Conservation (phyloP, 2,888 invertebrate species). For the Lasioglossum pauxillum region DNA sequence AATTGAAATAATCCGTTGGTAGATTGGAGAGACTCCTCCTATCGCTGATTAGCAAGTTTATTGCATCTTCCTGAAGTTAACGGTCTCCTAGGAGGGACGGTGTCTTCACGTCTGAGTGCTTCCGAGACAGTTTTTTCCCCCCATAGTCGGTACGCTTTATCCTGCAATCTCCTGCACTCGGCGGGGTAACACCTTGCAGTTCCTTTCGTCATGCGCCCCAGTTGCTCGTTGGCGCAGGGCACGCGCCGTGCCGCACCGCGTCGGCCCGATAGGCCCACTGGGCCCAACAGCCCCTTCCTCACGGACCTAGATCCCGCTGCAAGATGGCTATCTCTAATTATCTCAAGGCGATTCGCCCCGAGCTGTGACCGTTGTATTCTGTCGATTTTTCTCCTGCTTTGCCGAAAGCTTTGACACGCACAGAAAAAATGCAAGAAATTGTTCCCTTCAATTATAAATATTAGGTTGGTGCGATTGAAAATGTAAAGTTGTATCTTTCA, state of each 20-base stretch:
- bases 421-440: neutral
- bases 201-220: slow-evolving; percentile 55
- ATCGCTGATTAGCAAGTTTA: neutral
- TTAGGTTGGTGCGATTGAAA: neutral
- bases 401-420: neutral
- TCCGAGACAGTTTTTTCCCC: slow-evolving; percentile 38
- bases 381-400: slow-evolving; percentile 41
- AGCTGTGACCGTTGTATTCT: slow-evolving; percentile 72
- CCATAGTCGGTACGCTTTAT: slow-evolving; percentile 62
- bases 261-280: neutral
- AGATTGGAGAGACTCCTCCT: neutral
- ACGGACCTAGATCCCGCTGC: slow-evolving; percentile 62
- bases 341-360: slow-evolving; percentile 66
- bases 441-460: neutral
- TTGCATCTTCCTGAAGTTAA: slow-evolving; percentile 34
- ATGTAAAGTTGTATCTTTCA: too few relatives aligned
- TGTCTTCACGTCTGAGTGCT: slow-evolving; percentile 44
- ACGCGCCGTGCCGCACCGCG: slow-evolving; percentile 37
- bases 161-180: slow-evolving; percentile 71
- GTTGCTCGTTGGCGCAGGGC: slow-evolving; percentile 58
- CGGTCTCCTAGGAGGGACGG: slow-evolving; percentile 41
- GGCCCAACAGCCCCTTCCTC: slow-evolving; percentile 27
- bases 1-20: neutral
- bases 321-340: slow-evolving; percentile 77
- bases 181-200: slow-evolving; percentile 72